phyloP scores from a whole-genome alignment of 2,888 invertebrate genomes.

The Sycophila texana region DNA sequence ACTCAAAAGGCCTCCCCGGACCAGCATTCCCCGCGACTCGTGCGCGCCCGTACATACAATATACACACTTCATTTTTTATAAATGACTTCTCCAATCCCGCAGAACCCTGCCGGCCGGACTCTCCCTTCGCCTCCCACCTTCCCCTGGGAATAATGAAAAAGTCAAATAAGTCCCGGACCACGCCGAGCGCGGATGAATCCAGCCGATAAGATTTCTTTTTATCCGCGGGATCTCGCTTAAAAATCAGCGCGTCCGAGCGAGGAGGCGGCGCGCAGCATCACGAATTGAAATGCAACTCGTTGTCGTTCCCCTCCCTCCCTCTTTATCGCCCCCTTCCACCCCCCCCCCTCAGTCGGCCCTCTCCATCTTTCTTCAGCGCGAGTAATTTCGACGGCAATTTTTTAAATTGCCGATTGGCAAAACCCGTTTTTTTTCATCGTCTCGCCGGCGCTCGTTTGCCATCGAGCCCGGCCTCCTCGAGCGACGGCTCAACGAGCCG shows the following conservation, averaged over 20 bases:
- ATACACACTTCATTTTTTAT: constrained; percentile 22
- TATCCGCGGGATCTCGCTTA: constrained; percentile 43
- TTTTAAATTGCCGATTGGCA: constrained; percentile 58
- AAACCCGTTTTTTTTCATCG: constrained; percentile 53
- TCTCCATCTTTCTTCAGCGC: constrained; percentile 21
- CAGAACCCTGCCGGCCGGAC: not conserved
- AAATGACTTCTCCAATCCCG: constrained; percentile 28
- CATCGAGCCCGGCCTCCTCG: constrained; percentile 46
- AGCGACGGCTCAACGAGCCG: constrained; percentile 14
- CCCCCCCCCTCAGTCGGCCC: not conserved
- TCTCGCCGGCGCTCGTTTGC: not conserved
- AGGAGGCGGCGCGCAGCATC: not conserved
- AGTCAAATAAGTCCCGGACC: constrained; percentile 42
- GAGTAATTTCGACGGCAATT: constrained; percentile 56
- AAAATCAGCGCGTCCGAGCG: constrained; percentile 29
- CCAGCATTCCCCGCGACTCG: not conserved
- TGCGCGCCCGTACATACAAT: not conserved
- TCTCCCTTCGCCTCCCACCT: not conserved
- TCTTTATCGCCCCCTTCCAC: not conserved
- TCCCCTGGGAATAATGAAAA: constrained; percentile 46
- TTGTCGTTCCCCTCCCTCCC: constrained; percentile 35
- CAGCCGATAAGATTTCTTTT: constrained; percentile 23
- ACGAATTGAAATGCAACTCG: constrained; percentile 56
- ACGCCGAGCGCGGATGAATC: constrained; percentile 3
- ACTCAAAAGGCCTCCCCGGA: not conserved